Base-by-base conservation (phyloP, 2,888 invertebrate species). In the Macrosoma leucophasiata region DNA sequence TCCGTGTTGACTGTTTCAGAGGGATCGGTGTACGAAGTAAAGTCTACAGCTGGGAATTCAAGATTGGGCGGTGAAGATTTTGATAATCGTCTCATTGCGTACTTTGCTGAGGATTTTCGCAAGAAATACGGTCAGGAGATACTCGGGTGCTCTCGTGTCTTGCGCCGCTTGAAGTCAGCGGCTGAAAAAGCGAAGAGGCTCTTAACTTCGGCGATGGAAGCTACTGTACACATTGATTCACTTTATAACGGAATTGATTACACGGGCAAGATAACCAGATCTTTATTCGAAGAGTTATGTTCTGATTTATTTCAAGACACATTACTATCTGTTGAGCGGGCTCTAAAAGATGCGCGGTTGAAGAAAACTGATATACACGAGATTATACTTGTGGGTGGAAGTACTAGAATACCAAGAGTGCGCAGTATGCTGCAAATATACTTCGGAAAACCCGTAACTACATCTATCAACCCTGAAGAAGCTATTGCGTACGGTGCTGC, bases 401-500 rank as follows among this genome's bases (percentile, higher is more conserved):
- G 74, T 41, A 71, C 75, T 0, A 67, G 74, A 18, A 73, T 77
- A 46, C 77, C 77, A 33, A 76, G 68, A 42, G 62, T 78, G 13
- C 58, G 57, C 14, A 50, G 39, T 20, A 43, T 75, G 41, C 36
- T 79, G 5, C 46, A 40, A 13, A 61, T 71, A 15, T 68, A 57
- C 39, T 77, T 78, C 25, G 63, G 60, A 1, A 55, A 47, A 10
- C 40, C 49, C 2, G 40, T 76, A 12, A 60, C 58, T 0, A 55
- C 56, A 0, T 64, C 64, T 6, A 41, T 74, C 1, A 77, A 79
- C 13, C 76, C 75, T 0, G 77, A 79, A 12, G 78, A 79, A 34
- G 74, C 72, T 1, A 67, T 77, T 0, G 78, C 77, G 1, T 59
- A 55, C 13, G 78, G 78, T 1, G 77, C 77, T 3, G 78, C 78